Conservation (phyloP, 2,113 vertebrate genomes). For the Emydocephalus ijimae region DNA sequence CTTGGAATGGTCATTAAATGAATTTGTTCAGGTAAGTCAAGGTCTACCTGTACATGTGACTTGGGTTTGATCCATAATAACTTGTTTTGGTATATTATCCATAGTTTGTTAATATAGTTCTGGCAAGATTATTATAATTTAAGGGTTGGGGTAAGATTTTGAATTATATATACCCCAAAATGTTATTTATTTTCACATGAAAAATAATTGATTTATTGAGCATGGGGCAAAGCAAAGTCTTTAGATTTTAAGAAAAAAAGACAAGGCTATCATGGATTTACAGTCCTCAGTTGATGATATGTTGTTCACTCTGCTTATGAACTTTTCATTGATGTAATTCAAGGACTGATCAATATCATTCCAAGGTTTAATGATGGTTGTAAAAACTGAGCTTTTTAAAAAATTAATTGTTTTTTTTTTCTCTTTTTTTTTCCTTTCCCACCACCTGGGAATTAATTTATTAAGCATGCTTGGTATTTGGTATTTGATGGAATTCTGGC, state of each 20-base stretch:
- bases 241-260: not conserved
- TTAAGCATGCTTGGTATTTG: not conserved
- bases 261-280: not conserved
- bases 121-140: not conserved
- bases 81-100: not conserved
- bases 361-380: not conserved
- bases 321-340: not conserved
- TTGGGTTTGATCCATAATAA: not conserved
- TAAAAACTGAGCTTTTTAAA: not conserved
- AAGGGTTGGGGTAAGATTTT: not conserved
- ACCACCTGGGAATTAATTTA: not conserved
- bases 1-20: too few species aligned
- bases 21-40: too few species aligned
- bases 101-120: not conserved
- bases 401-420: not conserved
- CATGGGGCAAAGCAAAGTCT: not conserved
- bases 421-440: fast-evolving
- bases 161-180: not conserved
- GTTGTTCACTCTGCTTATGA: not conserved
- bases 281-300: not conserved
- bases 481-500: not conserved
- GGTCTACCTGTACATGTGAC: not conserved
- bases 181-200: not conserved
- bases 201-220: not conserved
- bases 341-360: not conserved